Conservation (phyloP, 1,140 invertebrate species). For the Agraylea sexmaculata region DNA sequence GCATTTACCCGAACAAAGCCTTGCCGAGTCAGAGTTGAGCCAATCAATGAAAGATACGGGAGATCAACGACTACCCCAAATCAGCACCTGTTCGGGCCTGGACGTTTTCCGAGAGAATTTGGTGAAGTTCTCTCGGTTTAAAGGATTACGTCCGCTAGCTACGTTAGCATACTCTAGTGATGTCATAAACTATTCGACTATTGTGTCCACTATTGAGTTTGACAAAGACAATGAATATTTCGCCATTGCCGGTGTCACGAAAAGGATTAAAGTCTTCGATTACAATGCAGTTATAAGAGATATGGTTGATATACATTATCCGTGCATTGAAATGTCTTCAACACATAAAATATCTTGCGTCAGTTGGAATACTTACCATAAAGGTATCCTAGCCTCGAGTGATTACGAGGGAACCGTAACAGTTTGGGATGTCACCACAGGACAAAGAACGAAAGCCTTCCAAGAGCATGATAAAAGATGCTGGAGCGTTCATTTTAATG, state of each 20-base stretch:
- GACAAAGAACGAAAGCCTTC: constrained; percentile 59
- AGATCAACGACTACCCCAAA: constrained; percentile 26
- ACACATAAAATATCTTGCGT: constrained; percentile 92
- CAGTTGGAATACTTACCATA: constrained; percentile 89
- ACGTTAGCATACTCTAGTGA: constrained; percentile 87
- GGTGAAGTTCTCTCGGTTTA: constrained; percentile 80
- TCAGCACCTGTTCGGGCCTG: constrained; percentile 43
- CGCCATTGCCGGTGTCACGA: constrained; percentile 92
- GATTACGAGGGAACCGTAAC: constrained; percentile 93
- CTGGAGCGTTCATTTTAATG: constrained; percentile 95
- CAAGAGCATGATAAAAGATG: constrained; percentile 93
- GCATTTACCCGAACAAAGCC: constrained; percentile 21
- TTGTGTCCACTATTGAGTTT: constrained; percentile 95
- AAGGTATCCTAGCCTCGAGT: constrained; percentile 78
- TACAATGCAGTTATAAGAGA: constrained; percentile 77
- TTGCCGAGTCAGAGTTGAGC: constrained; percentile 23
- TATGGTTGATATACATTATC: constrained; percentile 83
- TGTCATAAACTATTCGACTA: constrained; percentile 75
- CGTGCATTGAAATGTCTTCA: constrained; percentile 85
- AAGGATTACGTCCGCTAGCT: constrained; percentile 64
- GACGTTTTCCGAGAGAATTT: constrained; percentile 78
- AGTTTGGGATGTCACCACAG: constrained; percentile 83
- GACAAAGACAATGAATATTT: constrained; percentile 95
- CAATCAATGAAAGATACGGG: constrained; percentile 17
- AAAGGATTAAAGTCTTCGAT: constrained; percentile 90